Percentiles rank a stretch among this genome's conserved stretches.
phyloP scores from a whole-genome alignment of 2,113 vertebrate species.

The Channa argus region DNA sequence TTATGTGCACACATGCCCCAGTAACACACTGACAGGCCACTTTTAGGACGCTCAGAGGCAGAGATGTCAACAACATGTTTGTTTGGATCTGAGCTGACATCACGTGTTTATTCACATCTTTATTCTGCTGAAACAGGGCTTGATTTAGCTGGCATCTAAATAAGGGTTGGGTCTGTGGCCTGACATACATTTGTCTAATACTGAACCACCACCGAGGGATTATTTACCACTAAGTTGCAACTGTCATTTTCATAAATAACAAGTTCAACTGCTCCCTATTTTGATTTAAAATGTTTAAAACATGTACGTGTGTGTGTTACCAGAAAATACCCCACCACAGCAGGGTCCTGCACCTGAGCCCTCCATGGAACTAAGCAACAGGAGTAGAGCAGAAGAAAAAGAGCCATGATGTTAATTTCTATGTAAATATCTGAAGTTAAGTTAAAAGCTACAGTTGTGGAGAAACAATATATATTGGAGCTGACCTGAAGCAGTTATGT shows the following conservation, averaged over 20 bases:
- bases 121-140: background rate
- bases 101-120: background rate
- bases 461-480: background rate
- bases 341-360: slow-evolving; percentile 24
- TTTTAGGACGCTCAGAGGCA: slow-evolving; percentile 4
- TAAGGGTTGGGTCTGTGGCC: background rate
- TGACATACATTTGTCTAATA: background rate
- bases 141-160: background rate
- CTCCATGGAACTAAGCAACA: slow-evolving; percentile 34
- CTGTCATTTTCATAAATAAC: too few relatives aligned
- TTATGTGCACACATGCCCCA: slow-evolving; percentile 25
- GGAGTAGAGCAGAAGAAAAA: background rate
- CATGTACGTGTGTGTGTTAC: background rate
- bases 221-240: too few relatives aligned
- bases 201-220: too few relatives aligned
- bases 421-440: slow-evolving; percentile 3
- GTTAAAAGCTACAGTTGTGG: background rate
- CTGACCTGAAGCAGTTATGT: background rate
- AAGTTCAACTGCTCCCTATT: too few relatives aligned
- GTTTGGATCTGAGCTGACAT: slow-evolving; percentile 25
- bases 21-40: slow-evolving; percentile 18
- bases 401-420: background rate
- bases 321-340: slow-evolving; percentile 24
- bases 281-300: too few relatives aligned
- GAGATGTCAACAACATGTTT: background rate